Percentiles rank a stretch among this genome's conserved stretches.
Evolutionary conservation across 2,113 vertebrate species (phyloP).

Genomic region (Parus major): DNA sequence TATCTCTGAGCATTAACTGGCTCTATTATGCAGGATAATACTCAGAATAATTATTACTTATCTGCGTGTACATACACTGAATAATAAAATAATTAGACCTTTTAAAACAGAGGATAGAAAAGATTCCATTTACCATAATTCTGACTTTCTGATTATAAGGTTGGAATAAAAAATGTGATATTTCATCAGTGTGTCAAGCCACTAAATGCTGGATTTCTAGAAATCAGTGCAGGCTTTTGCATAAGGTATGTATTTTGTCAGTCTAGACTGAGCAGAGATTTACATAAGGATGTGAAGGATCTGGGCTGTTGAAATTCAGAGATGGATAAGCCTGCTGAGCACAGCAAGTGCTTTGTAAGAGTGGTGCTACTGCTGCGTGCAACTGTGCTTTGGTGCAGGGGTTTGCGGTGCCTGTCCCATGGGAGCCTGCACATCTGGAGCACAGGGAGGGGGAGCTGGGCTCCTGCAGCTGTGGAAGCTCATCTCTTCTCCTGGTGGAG

Average conservation of each 20-base stretch:
- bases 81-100: slow-evolving; percentile 70
- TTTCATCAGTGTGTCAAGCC: slow-evolving; percentile 24
- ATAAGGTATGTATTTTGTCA: neutral
- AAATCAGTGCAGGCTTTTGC: neutral
- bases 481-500: neutral
- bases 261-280: neutral
- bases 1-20: slow-evolving; percentile 43
- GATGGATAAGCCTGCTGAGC: neutral
- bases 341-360: neutral
- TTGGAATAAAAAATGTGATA: slow-evolving; percentile 32
- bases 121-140: slow-evolving; percentile 30
- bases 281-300: neutral
- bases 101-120: slow-evolving; percentile 34
- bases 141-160: slow-evolving; percentile 41
- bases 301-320: neutral
- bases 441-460: rapidly evolving
- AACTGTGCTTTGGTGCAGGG: too few species aligned
- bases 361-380: neutral
- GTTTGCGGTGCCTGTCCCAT: neutral
- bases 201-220: neutral
- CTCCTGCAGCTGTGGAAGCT: neutral
- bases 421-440: neutral
- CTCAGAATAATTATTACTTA: slow-evolving; percentile 62
- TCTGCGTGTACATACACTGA: slow-evolving; percentile 49
- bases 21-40: slow-evolving; percentile 47